phyloP scores from a whole-genome alignment of 2,797 vertebrate species.

The Siniperca obscura region DNA sequence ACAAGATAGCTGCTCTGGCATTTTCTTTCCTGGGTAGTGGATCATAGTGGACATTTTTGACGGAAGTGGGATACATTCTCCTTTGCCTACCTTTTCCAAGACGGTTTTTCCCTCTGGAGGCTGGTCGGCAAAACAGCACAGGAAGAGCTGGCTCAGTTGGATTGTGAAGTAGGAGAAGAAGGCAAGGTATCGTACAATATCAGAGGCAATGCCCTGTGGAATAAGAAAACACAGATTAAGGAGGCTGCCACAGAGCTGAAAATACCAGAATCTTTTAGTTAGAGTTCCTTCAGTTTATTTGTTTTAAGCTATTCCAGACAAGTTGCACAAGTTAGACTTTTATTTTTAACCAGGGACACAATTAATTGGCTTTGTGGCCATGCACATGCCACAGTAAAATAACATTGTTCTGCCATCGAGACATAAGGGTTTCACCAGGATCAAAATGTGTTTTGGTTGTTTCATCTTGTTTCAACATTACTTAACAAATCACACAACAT shows the following conservation, averaged over 20 bases:
- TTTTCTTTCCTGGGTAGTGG: conserved; percentile 56
- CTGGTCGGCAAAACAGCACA: conserved; percentile 91
- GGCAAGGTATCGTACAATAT: conserved; percentile 86
- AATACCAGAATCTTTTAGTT: neutral
- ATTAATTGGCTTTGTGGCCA: conserved; percentile 43
- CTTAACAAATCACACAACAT: conserved; percentile 67
- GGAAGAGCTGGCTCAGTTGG: conserved; percentile 88
- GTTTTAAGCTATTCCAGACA: conserved; percentile 27
- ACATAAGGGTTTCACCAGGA: conserved; percentile 25
- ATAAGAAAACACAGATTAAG: conserved; percentile 32
- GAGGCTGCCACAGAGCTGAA: neutral
- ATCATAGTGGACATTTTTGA: conserved; percentile 42
- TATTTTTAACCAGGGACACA: conserved; percentile 33
- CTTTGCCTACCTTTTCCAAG: conserved; percentile 83
- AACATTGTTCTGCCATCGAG: conserved; percentile 33
- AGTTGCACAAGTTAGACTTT: conserved; percentile 27
- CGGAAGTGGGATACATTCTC: conserved; percentile 67
- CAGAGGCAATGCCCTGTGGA: conserved; percentile 86
- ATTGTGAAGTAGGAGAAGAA: conserved; percentile 89
- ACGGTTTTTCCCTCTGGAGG: conserved; percentile 85
- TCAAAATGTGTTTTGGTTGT: conserved; percentile 29
- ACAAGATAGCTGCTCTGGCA: conserved; percentile 62
- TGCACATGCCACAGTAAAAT: conserved; percentile 43
- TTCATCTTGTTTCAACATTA: conserved; percentile 40
- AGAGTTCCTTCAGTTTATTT: conserved; percentile 28